A percentile compares a stretch with the other conserved stretches of the same genome.
Conservation (phyloP, 2,797 vertebrate genomes). For the Percopsis omiscomaycus region DNA sequence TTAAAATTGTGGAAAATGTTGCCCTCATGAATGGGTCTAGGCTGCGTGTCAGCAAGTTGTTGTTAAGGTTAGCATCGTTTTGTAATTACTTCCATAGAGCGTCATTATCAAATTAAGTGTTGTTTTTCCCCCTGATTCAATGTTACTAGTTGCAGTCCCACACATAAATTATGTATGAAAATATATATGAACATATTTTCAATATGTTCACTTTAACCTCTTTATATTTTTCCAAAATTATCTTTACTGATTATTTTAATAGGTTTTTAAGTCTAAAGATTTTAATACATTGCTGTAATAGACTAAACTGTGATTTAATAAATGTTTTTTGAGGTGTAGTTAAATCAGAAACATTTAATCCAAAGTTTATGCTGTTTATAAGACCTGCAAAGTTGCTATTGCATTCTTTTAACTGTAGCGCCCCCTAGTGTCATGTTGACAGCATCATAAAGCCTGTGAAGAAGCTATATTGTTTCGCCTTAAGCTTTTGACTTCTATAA, state of each 20-base stretch:
- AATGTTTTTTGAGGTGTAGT: too few species aligned
- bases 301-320: not conserved
- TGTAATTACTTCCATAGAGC: not conserved
- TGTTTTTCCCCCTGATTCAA: not conserved
- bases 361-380: not conserved
- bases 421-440: constrained; percentile 72
- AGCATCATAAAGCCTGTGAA: constrained; percentile 2
- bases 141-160: not conserved
- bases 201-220: not conserved
- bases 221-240: not conserved
- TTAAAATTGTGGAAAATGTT: too few species aligned
- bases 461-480: not conserved
- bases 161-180: not conserved
- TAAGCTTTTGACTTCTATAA: not conserved
- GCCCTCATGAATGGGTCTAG: not conserved
- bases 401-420: constrained; percentile 63
- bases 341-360: too few species aligned
- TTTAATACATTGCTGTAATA: not conserved
- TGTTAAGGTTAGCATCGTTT: not conserved
- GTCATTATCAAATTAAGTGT: not conserved
- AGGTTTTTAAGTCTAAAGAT: not conserved
- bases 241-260: not conserved
- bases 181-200: not conserved
- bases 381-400: constrained; percentile 6
- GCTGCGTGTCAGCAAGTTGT: constrained; percentile 1